Evolutionary conservation across 1,140 invertebrate genomes (phyloP), one percentile per base, ranked within the genome.

Genomic region (Drosophila cardini): DNA sequence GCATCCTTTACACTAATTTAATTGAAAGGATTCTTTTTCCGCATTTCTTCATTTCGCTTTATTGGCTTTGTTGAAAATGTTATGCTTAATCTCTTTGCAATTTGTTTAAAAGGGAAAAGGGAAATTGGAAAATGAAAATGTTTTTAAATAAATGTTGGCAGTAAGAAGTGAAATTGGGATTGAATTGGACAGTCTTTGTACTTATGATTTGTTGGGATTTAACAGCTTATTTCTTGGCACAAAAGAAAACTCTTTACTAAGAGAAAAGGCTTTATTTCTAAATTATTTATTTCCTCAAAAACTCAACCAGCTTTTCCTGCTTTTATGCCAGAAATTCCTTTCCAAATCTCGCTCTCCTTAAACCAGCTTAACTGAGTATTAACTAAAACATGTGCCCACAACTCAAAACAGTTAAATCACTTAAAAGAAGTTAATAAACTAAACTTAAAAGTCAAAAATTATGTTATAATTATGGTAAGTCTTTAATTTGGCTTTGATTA

Each of bases 51-150:
- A 8, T 7, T 40, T 40, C 15, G 15, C 34, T 30, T 46, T 58
- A 42, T 48, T 63, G 40, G 60, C 13, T 56, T 71, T 70, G 40
- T 55, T 63, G 18, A 53, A 46, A 43, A 55, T 18, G 46, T 71
- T 64, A 26, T 60, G 57, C 56, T 34, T 61, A 50, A 46, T 30
- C 26, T 36, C 45, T 34, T 70, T 11, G 11, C 26, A 70, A 62
- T 36, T 62, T 26, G 21, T 26, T 45, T 26, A 10, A n/a, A 45
- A 46, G 26, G 50, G 21, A 5, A 4, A 4, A 26, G 21, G 21
- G 21, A 26, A 26, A 26, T 26, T 26, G 21, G 21, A 26, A 26
- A 26, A 26, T 26, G 21, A 26, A 26, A 26, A 26, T 26, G 1
- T 26, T 26, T 2, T 26, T 26, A 26, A 26, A 26, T 26, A 26